These are phyloP conservation scores for Australoheros scitulus DNA, from an alignment of 2,113 vertebrate genomes.

Conservation along the genomic window DNA sequence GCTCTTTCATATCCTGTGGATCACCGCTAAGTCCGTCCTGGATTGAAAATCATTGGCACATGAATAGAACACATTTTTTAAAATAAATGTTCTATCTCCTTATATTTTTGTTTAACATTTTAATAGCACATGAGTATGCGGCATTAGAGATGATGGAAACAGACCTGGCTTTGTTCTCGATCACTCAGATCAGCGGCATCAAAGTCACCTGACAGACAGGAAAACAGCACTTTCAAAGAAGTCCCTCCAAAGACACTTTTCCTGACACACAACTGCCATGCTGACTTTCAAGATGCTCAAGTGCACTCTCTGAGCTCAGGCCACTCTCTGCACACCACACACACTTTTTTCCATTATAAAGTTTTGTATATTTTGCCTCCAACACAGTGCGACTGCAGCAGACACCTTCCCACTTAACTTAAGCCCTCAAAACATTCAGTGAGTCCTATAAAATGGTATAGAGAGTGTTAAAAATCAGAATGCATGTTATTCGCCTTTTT, in stretches of 20 bases:
- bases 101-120: background rate
- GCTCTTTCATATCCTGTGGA: conserved; percentile 77
- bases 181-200: conserved; percentile 58
- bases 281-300: background rate
- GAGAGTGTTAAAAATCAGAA: background rate
- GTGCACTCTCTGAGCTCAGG: conserved; percentile 1
- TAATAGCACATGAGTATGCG: background rate
- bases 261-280: conserved; percentile 24
- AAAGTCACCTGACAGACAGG: conserved; percentile 68
- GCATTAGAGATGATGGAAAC: conserved; percentile 2
- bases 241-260: background rate
- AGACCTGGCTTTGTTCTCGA: conserved; percentile 72
- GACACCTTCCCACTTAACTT: background rate
- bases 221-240: conserved; percentile 19
- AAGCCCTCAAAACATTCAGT: background rate
- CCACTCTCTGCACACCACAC: background rate
- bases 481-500: conserved; percentile 40
- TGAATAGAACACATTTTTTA: conserved; percentile 20
- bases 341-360: background rate
- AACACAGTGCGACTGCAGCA: background rate
- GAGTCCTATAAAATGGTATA: background rate
- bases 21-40: conserved; percentile 67
- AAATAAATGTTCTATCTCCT: background rate
- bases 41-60: conserved; percentile 32
- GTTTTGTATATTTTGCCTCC: background rate